These are phyloP conservation scores for Epirrita christyi DNA, from an alignment of 2,888 invertebrate species.

Conservation along the genomic window DNA sequence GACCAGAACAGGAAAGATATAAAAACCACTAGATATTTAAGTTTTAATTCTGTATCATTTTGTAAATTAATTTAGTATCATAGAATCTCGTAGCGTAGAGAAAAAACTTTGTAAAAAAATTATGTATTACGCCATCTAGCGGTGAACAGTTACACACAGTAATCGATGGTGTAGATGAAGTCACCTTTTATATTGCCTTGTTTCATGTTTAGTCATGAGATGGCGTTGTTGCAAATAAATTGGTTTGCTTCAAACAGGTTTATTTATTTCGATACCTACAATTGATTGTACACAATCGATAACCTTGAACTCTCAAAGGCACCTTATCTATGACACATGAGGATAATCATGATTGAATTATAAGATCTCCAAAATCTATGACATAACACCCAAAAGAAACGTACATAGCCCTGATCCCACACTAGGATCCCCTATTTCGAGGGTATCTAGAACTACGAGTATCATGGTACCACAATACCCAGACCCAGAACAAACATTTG, in stretches of 20 bases:
- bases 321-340: neutral
- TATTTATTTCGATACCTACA: slow-evolving; percentile 8
- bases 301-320: slow-evolving; percentile 31
- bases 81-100: slow-evolving; percentile 22
- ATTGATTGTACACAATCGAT: slow-evolving; percentile 8
- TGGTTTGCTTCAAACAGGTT: slow-evolving; percentile 22
- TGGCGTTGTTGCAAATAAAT: slow-evolving; percentile 37
- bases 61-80: slow-evolving; percentile 22
- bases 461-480: too few species aligned
- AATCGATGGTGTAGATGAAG: slow-evolving; percentile 2
- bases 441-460: too few species aligned
- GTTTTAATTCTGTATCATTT: slow-evolving; percentile 39
- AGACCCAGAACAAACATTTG: too few species aligned
- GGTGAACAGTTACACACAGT: slow-evolving; percentile 8
- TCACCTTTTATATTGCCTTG: slow-evolving; percentile 1
- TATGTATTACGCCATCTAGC: slow-evolving; percentile 18
- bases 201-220: slow-evolving; percentile 18
- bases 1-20: slow-evolving; percentile 65
- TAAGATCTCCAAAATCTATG: too few species aligned
- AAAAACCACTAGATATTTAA: slow-evolving; percentile 45
- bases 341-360: too few species aligned
- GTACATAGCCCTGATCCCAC: too few species aligned
- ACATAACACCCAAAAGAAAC: too few species aligned
- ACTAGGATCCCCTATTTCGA: too few species aligned
- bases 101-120: slow-evolving; percentile 16